phyloP scores from a whole-genome alignment of 1,140 invertebrate species.

The Dreissena rostriformis region DNA sequence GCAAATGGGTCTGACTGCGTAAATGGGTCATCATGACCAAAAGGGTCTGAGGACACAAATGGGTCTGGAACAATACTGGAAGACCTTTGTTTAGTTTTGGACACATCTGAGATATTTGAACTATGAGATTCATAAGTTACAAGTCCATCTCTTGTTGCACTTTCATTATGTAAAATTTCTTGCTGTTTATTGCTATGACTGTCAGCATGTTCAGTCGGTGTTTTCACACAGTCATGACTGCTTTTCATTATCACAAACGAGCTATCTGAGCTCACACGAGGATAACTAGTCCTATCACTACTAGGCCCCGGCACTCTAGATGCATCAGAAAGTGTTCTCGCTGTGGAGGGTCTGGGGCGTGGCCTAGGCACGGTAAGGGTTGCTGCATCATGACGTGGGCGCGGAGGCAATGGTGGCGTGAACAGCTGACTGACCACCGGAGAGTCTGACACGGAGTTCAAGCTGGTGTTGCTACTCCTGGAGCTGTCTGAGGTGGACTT shows the following conservation, averaged over 20 bases:
- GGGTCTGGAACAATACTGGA: constrained; percentile 30
- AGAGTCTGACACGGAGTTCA: constrained; percentile 41
- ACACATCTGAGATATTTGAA: neutral
- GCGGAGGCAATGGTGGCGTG: constrained; percentile 53
- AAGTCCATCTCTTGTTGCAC: constrained; percentile 22
- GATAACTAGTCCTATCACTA: no score
- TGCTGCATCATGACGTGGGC: constrained; percentile 30
- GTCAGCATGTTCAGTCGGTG: no score
- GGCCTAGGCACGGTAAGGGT: constrained; percentile 49
- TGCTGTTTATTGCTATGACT: no score
- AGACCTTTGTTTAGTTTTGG: constrained; percentile 26
- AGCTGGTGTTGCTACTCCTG: constrained; percentile 21
- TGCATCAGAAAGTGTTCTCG: neutral
- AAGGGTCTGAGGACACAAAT: constrained; percentile 50
- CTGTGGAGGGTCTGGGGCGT: constrained; percentile 31
- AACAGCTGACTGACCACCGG: constrained; percentile 6
- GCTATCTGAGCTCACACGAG: no score
- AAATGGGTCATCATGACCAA: constrained; percentile 66
- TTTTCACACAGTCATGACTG: no score
- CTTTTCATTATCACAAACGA: no score
- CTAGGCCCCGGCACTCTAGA: no score
- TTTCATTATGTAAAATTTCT: neutral
- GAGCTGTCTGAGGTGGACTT: constrained; percentile 44
- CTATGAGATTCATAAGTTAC: constrained; percentile 32
- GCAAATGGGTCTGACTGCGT: constrained; percentile 60